Evolutionary conservation across 2,888 invertebrate species (phyloP).

Genomic region (Allygus modestus): DNA sequence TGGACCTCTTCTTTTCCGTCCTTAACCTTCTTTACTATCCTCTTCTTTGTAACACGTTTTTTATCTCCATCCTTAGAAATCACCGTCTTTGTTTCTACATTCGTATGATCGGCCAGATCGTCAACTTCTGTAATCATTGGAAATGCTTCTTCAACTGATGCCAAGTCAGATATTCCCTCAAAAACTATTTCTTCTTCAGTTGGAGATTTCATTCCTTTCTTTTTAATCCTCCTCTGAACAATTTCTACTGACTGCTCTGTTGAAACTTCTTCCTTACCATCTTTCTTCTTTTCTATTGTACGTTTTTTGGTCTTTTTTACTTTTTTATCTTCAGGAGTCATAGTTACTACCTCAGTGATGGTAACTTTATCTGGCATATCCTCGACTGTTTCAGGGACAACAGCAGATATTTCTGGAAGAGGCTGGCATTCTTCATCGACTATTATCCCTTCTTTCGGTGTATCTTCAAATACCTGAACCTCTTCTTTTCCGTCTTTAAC

Average conservation of each 20-base stretch:
- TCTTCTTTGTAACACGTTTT: constrained; percentile 62
- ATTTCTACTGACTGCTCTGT: constrained; percentile 61
- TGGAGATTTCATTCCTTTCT: neutral
- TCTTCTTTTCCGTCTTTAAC: constrained; percentile 66
- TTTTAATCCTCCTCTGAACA: constrained; percentile 40
- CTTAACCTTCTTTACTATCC: constrained; percentile 62
- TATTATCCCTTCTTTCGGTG: constrained; percentile 50
- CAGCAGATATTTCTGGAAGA: constrained; percentile 39
- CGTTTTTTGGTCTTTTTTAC: constrained; percentile 54
- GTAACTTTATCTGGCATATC: constrained; percentile 62
- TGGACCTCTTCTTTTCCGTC: constrained; percentile 66
- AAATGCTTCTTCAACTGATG: constrained; percentile 73
- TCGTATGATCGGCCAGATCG: constrained; percentile 69
- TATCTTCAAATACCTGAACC: constrained; percentile 63
- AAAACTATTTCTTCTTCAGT: constrained; percentile 67
- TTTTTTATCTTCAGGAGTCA: constrained; percentile 69
- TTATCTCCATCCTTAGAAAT: constrained; percentile 47
- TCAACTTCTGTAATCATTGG: constrained; percentile 74
- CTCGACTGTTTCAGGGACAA: constrained; percentile 59
- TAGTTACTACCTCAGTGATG: constrained; percentile 64
- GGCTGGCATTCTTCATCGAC: constrained; percentile 20
- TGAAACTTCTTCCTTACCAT: constrained; percentile 66
- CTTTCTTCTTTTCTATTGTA: constrained; percentile 64
- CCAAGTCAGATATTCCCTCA: neutral
- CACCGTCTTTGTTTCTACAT: constrained; percentile 70